Evolutionary conservation across 2,888 invertebrate species (phyloP), one percentile per base, ranked within the genome.

Genomic region (Bugulina stolonifera): DNA sequence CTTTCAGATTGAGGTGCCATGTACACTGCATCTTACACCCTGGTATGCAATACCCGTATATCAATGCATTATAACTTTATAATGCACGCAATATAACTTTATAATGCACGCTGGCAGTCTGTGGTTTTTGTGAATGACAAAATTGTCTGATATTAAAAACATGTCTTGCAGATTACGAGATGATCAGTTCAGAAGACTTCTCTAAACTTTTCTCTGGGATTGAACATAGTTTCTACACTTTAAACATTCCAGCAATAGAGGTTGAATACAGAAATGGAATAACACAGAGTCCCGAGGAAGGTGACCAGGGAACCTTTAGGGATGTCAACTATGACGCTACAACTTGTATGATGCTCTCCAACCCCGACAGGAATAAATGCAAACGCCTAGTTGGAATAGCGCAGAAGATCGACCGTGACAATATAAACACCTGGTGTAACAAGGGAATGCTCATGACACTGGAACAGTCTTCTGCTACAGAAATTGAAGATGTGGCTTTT

Each of bases 391-490:
- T 64, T 27, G 64, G 10, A 25, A 32, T 27, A 25, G 64, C 64
- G 32, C 25, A 25, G 18, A 27, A 32, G 14, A 32, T 64, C 1
- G 64, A 64, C 27, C 25, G 10, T 3, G 32, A 32, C 29, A 64
- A 64, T 32, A 64, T 64, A 2, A 22, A 64, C 32, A 64, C 64
- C 27, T 64, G 64, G 64, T 64, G 64, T 27, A 64, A 64, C 64
- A 25, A 34, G 32, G 64, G 64, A 27, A 14, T 32, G 2, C 64
- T 64, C 34, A 27, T 64, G 10, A 14, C 10, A 10, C 32, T 64
- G 1, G 18, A 64, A 3, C 64, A 64, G 34, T 22, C 22, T 3
- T 25, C 25, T 25, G 1, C 34, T 32, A 32, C 10, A 3, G 64
- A 64, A 10, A 14, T 27, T 14, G 64, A 64, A 27, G 14, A 32